Evolutionary conservation across 2,888 invertebrate species (phyloP), one percentile per base, ranked within the genome.

Genomic region (Lasioglossum leucozonium): DNA sequence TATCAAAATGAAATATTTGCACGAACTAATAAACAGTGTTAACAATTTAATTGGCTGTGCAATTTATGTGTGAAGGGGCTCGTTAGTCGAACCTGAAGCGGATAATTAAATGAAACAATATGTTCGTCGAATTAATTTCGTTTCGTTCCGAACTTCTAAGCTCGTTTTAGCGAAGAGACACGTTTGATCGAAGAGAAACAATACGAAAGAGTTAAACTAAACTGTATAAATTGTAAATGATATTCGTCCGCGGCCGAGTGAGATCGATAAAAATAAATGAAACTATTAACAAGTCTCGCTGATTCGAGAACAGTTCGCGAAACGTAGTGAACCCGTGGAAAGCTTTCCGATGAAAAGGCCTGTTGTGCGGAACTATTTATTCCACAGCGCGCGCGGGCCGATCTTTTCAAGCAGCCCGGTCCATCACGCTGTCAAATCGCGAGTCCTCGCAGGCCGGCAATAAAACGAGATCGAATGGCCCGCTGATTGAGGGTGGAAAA

Each of bases 401-500:
- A 55, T 55, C 55, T 11, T 55, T 55, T 55, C 55, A n/a, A n/a
- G 11, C n/a, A 22, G 4, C n/a, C 55, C n/a, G 55, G 55, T n/a
- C n/a, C 11, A n/a, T 55, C 55, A 4, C 1, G n/a, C n/a, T 55
- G n/a, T 55, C 55, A 11, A 55, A 3, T 55, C 55, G 55, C 55
- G 55, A 55, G 3, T 55, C 55, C 55, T n/a, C n/a, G n/a, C 55
- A 11, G n/a, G n/a, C n/a, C 11, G 0, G 11, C 55, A n/a, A 55
- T n/a, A 34, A 62, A 62, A 62, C 30, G 62, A 62, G 30, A 62
- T 62, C 62, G 62, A 62, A 62, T 62, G 34, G 30, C 62, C 62
- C 18, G 18, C 30, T 30, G 30, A 62, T 62, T 62, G 62, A 30
- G 62, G 8, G 6, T 18, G 30, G 6, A 62, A n/a, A 58, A 30